phyloP scores from a whole-genome alignment of 2,113 vertebrate genomes.

The Cyprinodon tularosa region DNA sequence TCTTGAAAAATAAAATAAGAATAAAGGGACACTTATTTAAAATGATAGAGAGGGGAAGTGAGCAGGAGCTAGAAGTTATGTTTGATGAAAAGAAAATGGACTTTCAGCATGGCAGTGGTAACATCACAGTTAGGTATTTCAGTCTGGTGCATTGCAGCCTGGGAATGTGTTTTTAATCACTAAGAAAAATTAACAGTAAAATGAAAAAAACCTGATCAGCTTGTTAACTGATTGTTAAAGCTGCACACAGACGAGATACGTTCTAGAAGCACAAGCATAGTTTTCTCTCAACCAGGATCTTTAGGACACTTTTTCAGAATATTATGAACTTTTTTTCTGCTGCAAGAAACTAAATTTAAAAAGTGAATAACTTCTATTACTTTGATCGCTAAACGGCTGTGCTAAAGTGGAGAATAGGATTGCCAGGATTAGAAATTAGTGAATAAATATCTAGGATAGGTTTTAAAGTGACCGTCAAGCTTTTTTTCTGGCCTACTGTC shows the following conservation, averaged over 20 bases:
- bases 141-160: not conserved
- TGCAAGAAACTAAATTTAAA: not conserved
- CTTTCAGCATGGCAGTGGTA: not conserved
- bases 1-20: not conserved
- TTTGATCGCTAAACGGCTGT: not conserved
- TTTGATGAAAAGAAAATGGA: not conserved
- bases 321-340: not conserved
- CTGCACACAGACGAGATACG: not conserved
- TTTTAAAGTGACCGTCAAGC: constrained; percentile 19
- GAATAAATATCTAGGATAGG: constrained; percentile 2
- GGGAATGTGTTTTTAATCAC: not conserved
- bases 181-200: not conserved
- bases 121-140: not conserved
- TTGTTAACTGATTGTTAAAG: not conserved
- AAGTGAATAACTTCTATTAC: not conserved
- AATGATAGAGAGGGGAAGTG: not conserved
- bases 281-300: not conserved
- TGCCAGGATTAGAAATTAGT: not conserved
- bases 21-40: not conserved
- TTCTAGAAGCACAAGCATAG: not conserved
- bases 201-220: not conserved
- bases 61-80: not conserved
- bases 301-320: too few species aligned
- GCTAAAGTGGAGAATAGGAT: not conserved
- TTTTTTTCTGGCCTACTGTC: constrained; percentile 22